phyloP scores from a whole-genome alignment of 2,113 vertebrate genomes.

The Acrocephalus kingi region DNA sequence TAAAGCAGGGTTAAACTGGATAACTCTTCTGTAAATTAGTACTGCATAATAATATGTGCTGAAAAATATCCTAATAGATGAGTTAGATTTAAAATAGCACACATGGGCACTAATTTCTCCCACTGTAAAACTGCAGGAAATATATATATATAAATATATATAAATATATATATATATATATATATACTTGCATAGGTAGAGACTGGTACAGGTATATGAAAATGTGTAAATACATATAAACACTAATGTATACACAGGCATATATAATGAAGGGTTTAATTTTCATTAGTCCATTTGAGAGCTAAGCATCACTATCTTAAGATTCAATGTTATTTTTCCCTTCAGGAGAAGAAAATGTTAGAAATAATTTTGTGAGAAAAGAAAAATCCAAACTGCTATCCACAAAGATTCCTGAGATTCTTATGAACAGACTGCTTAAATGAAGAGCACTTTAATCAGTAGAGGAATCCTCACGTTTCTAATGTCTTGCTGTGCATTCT shows the following conservation, averaged over 20 bases:
- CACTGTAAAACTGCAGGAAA: neutral
- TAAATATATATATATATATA: neutral
- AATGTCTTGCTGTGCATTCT: constrained; percentile 86
- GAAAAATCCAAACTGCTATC: constrained; percentile 71
- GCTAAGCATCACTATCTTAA: constrained; percentile 28
- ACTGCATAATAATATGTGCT: neutral
- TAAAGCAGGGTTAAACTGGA: constrained; percentile 59
- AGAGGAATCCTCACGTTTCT: constrained; percentile 83
- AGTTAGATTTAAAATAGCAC: constrained; percentile 5
- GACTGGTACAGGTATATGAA: neutral
- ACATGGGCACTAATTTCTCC: neutral
- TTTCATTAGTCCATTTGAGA: constrained; percentile 63
- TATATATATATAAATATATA: neutral
- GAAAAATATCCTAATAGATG: constrained; percentile 9
- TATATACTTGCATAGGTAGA: neutral
- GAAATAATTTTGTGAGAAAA: constrained; percentile 69
- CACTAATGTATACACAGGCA: neutral
- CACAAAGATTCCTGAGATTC: constrained; percentile 79
- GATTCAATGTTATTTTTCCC: constrained; percentile 3
- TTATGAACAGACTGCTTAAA: constrained; percentile 79
- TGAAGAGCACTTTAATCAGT: constrained; percentile 86
- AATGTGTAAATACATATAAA: neutral
- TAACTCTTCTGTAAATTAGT: constrained; percentile 48
- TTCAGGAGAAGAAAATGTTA: constrained; percentile 19
- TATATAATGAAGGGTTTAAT: constrained; percentile 49